phyloP scores from a whole-genome alignment of 2,888 invertebrate species.

The Sarcophaga rosellei region DNA sequence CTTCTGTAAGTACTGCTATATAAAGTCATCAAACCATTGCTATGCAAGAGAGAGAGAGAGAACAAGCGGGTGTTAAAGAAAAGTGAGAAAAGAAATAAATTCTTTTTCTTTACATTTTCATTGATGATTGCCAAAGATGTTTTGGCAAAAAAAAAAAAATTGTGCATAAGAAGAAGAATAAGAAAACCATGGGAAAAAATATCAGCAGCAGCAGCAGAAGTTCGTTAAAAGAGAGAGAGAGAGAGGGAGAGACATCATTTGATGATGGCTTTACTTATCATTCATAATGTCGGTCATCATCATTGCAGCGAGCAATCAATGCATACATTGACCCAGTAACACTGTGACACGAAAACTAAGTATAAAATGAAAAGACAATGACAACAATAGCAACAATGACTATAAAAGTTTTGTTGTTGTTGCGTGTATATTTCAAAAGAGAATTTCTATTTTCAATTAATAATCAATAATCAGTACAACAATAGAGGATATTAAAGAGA shows the following conservation, averaged over 20 bases:
- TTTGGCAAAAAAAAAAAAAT: conserved; percentile 55
- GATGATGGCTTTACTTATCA: not conserved
- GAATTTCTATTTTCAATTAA: not conserved
- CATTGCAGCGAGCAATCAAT: conserved; percentile 21
- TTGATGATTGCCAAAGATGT: conserved; percentile 64
- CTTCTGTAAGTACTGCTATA: no score
- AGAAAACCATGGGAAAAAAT: conserved; percentile 15
- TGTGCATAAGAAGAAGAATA: conserved; percentile 15
- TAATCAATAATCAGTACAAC: conserved; percentile 13
- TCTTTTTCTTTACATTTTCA: not conserved
- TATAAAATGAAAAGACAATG: not conserved
- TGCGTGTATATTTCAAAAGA: not conserved
- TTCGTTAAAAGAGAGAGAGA: not conserved
- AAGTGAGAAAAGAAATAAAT: not conserved
- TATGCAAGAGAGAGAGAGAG: no score
- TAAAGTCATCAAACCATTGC: no score
- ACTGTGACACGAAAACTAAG: conserved; percentile 60
- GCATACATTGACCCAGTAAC: conserved; percentile 66
- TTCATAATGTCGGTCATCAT: conserved; percentile 6
- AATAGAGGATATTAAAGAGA: not conserved
- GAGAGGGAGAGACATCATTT: not conserved
- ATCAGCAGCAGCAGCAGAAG: conserved; percentile 26
- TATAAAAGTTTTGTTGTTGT: no score
- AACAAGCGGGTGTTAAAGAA: no score
- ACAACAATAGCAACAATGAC: no score